Base-by-base conservation (phyloP, 2,888 invertebrate genomes). In the Agriopis marginaria region DNA sequence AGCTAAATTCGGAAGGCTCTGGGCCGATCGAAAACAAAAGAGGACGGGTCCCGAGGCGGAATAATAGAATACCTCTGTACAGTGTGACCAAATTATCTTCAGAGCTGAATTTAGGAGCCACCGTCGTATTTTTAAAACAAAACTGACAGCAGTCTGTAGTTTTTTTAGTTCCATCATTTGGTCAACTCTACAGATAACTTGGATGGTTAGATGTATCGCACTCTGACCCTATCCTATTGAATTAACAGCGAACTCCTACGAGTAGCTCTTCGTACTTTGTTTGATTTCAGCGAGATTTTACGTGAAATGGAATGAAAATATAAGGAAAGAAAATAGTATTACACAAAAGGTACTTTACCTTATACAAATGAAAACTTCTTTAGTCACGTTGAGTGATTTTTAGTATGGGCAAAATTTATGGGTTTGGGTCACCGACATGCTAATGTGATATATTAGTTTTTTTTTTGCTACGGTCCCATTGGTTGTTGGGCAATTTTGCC, bases 51-150 rank as follows among this genome's bases (percentile, higher is more conserved):
- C 76, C 75, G 73, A 77, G 77, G 77, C 75, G 55, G 71, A 68
- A 83, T 83, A 86, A 86, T 84, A 80, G 81, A 80, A 80, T 77
- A 81, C 81, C 82, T 79, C 76, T 76, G 75, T 66, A 75, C 17
- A n/a, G 8, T 45, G 32, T 7, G 12, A 47, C 58, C 23, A 58
- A 45, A 8, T 32, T 32, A 58, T 58, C 23, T 32, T 5, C n/a
- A 12, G 7, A 32, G 9, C 8, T 12, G n/a, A 58, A 23, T 32
- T 32, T 9, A 5, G 17, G 58, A 11, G 23, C 58, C 32, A 58
- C 23, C n/a, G 1, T 45, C 23, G 23, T 32, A 58, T 9, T 17
- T 23, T 45, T 6, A 1, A 7, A 11, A 32, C 45, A 45, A 23
- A 8, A 23, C 7, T 32, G 11, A 45, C 11, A 45, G 23, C 2